phyloP scores from a whole-genome alignment of 2,113 vertebrate genomes.

The Anas platyrhynchos region DNA sequence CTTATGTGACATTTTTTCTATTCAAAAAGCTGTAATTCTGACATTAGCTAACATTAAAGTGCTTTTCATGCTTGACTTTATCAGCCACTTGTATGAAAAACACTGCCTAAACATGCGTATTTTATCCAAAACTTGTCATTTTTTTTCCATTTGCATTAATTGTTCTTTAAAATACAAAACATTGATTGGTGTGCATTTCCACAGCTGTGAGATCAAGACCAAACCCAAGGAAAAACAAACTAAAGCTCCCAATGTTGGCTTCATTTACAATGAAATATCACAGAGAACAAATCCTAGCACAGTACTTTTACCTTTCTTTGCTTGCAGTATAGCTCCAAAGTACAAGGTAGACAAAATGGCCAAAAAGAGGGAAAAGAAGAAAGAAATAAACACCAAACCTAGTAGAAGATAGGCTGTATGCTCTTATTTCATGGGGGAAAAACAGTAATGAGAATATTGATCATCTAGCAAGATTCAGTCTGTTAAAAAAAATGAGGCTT shows the following conservation, averaged over 20 bases:
- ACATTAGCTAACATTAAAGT: neutral
- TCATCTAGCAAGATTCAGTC: neutral
- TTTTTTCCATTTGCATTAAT: neutral
- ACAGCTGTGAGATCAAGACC: neutral
- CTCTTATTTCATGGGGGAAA: neutral
- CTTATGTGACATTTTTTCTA: neutral
- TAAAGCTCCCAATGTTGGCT: neutral
- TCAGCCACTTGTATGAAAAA: neutral
- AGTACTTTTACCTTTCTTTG: neutral
- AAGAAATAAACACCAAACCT: rapidly evolving
- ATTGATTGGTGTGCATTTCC: neutral
- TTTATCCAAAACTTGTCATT: neutral
- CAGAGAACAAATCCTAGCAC: neutral
- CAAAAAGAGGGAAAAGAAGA: neutral
- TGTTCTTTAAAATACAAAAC: conserved; percentile 6
- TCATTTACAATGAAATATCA: neutral
- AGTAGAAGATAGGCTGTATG: neutral
- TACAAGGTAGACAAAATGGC: neutral
- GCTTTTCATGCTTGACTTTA: neutral
- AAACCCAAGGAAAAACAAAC: neutral
- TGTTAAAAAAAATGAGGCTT: neutral
- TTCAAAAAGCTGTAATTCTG: neutral
- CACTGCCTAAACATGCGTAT: neutral
- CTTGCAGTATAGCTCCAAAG: neutral
- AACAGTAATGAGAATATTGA: rapidly evolving